Base-by-base conservation (phyloP, 2,113 vertebrate genomes). In the Chloebia gouldiae region DNA sequence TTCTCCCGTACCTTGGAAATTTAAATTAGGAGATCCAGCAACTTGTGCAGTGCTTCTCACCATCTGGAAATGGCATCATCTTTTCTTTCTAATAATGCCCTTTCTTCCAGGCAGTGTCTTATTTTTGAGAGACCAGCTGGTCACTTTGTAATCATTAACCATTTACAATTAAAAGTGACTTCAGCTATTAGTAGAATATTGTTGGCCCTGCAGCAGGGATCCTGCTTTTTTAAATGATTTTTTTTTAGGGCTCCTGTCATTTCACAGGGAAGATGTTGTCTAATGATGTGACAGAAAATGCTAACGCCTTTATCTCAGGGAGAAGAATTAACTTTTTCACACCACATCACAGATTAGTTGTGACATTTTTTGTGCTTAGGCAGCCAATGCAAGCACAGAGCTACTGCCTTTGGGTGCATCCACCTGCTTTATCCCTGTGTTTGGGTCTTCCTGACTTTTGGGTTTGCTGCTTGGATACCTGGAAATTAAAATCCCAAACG, bases 401-500 rank as follows among this genome's bases (percentile, higher is more conserved):
- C 50, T 31, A 3, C 25, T 24, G n/a, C 57, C 42, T 92, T 22
- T 51, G 54, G 56, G 42, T 37, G 15, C 45, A 44, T 75, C 15
- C 33, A 13, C 59, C 63, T 59, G 35, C 22, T 75, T 54, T 50
- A 40, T 75, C 31, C 12, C 10, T 21, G 2, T 50, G 7, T 33
- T 45, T 70, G 28, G 13, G 15, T 51, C 40, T 83, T 42, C 35
- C 33, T 28, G 28, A 66, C 3, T 44, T 81, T 50, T 72, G 28
- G 7, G 7, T 40, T 72, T 77, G 44, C 53, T 49, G 3, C 14
- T 3, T 12, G 57, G 72, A 23, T 45, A 23, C 15, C 37, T 53
- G 37, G 15, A 22, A 37, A n/a, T 73, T n/a, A 59, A 70, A 73
- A 59, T 47, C 25, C 57, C 0, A 0, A 23, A 6, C 0, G 7